Conservation (phyloP, 2,888 invertebrate genomes). For the Mantis religiosa region DNA sequence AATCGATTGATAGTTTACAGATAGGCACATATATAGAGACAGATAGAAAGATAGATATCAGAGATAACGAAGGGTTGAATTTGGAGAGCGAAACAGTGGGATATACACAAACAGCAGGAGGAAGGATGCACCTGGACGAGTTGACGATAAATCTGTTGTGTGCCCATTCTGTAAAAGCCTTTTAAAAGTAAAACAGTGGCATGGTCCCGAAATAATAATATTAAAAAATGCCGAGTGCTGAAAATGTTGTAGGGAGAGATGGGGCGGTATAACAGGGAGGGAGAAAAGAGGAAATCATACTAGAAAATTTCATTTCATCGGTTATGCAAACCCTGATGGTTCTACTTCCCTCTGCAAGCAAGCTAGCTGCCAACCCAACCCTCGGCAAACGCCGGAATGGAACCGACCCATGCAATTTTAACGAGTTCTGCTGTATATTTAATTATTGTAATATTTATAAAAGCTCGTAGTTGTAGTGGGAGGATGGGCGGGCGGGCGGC, state of each 20-base stretch:
- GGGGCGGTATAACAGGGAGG: not conserved
- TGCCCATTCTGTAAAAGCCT: slow-evolving; percentile 11
- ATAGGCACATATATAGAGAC: too few species aligned
- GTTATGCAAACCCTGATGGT: slow-evolving; percentile 26
- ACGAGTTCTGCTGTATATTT: slow-evolving; percentile 44
- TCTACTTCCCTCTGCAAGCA: slow-evolving; percentile 19
- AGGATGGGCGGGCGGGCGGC: not conserved
- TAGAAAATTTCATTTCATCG: slow-evolving; percentile 30
- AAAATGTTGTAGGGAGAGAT: slow-evolving; percentile 8
- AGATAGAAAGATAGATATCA: too few species aligned
- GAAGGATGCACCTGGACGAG: not conserved
- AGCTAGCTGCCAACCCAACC: slow-evolving; percentile 4
- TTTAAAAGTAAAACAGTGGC: slow-evolving; percentile 13
- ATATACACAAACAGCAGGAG: too few species aligned
- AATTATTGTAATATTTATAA: slow-evolving; percentile 48
- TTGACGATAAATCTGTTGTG: not conserved
- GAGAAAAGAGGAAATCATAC: slow-evolving; percentile 25
- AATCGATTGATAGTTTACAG: too few species aligned
- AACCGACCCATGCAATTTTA: slow-evolving; percentile 42
- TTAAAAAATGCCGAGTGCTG: slow-evolving; percentile 18
- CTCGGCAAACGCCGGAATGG: slow-evolving; percentile 35
- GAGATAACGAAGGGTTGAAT: too few species aligned
- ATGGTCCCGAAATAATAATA: slow-evolving; percentile 14
- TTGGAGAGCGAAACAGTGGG: too few species aligned
- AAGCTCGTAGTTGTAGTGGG: slow-evolving; percentile 36